phyloP scores from a whole-genome alignment of 2,888 invertebrate species.

The Nomada fucata region DNA sequence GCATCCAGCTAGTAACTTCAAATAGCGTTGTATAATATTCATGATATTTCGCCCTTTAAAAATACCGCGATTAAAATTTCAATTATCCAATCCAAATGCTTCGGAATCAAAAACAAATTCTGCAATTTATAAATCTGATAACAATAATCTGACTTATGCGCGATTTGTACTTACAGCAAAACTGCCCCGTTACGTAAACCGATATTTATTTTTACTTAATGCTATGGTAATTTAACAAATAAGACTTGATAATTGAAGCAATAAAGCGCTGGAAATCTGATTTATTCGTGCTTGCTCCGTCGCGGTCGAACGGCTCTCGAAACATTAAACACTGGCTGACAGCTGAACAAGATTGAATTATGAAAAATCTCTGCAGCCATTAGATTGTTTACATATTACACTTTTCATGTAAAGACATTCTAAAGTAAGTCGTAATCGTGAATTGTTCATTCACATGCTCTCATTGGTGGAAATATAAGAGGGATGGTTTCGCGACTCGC shows the following conservation, averaged over 20 bases:
- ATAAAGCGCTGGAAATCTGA: background rate
- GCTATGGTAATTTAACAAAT: background rate
- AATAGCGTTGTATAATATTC: background rate
- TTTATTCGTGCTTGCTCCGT: background rate
- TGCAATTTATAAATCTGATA: background rate
- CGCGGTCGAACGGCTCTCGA: background rate
- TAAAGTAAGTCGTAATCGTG: constrained; percentile 15
- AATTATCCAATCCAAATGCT: background rate
- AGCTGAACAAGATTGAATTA: background rate
- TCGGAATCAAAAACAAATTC: background rate
- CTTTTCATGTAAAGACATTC: background rate
- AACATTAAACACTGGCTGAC: background rate
- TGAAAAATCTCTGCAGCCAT: background rate
- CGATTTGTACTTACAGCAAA: too few species aligned
- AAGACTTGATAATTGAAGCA: background rate
- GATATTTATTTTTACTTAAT: background rate
- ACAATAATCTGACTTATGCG: background rate
- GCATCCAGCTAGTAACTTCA: background rate
- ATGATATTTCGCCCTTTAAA: background rate
- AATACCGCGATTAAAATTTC: background rate
- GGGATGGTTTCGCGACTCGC: constrained; percentile 48
- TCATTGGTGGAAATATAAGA: constrained; percentile 44
- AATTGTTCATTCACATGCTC: constrained; percentile 31
- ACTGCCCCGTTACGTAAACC: background rate
- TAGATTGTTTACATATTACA: background rate